These are phyloP conservation scores for Puma concolor DNA, from an alignment of 2,113 vertebrate species.

Conservation along the genomic window DNA sequence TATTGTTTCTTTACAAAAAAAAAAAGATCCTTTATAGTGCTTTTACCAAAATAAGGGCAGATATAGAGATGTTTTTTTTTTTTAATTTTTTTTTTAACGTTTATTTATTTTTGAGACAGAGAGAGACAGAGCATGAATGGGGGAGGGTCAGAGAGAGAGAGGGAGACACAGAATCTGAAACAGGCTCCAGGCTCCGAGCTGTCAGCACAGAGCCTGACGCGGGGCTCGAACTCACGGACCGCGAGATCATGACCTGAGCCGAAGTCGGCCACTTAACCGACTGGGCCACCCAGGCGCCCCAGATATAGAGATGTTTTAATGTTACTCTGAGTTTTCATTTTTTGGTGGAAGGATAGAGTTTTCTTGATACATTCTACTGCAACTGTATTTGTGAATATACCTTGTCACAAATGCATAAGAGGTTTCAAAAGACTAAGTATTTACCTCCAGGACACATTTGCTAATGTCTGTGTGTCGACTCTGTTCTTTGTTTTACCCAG, in stretches of 20 bases:
- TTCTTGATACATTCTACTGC: not conserved
- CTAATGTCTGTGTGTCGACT: not conserved
- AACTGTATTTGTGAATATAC: not conserved
- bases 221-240: too few relatives aligned
- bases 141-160: too few relatives aligned
- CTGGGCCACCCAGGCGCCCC: too few relatives aligned
- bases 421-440: not conserved
- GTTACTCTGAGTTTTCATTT: not conserved
- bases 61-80: not conserved
- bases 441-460: not conserved
- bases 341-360: not conserved
- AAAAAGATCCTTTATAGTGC: not conserved
- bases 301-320: not conserved
- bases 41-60: not conserved
- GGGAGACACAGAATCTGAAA: too few relatives aligned
- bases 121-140: too few relatives aligned
- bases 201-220: too few relatives aligned
- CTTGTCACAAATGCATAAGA: not conserved
- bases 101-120: too few relatives aligned
- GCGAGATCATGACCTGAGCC: too few relatives aligned
- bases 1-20: not conserved
- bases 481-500: not conserved
- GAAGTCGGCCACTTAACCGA: too few relatives aligned
- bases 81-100: too few relatives aligned
- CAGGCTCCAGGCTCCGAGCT: too few relatives aligned